Conservation (phyloP, 2,888 invertebrate genomes). For the Zaprionus lineosus region DNA sequence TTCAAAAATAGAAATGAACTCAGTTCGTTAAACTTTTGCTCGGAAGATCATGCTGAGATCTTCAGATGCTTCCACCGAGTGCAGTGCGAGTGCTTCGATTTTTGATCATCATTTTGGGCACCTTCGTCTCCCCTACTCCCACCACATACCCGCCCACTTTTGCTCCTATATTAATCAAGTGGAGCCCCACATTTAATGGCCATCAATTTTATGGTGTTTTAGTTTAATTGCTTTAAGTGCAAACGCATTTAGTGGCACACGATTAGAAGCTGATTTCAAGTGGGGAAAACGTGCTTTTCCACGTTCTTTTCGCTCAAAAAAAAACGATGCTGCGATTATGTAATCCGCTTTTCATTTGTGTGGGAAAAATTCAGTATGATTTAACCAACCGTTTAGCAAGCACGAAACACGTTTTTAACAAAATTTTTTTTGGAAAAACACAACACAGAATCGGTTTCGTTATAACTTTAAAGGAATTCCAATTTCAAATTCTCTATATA, state of each 20-base stretch:
- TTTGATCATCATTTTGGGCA: constrained; percentile 3
- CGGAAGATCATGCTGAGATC: constrained; percentile 60
- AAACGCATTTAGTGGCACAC: constrained; percentile 44
- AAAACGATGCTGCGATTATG: constrained; percentile 51
- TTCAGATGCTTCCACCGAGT: constrained; percentile 28
- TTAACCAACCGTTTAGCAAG: constrained; percentile 43
- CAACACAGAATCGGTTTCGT: constrained; percentile 24
- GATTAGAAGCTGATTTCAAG: constrained; percentile 35
- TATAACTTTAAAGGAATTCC: constrained; percentile 47
- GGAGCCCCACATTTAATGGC: constrained; percentile 44
- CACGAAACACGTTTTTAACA: constrained; percentile 39
- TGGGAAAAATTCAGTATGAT: constrained; percentile 25
- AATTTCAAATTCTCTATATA: constrained; percentile 61
- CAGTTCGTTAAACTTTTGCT: constrained; percentile 83
- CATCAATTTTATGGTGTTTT: constrained; percentile 33
- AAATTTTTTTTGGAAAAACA: constrained; percentile 35
- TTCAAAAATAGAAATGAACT: constrained; percentile 84
- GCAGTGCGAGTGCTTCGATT: constrained; percentile 56
- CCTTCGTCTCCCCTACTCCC: background rate
- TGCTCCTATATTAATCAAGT: background rate
- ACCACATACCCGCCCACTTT: background rate
- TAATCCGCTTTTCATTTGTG: constrained; percentile 41
- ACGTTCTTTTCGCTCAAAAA: constrained; percentile 49
- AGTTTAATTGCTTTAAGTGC: constrained; percentile 44
- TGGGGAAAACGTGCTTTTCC: constrained; percentile 69